A percentile compares a stretch with the other conserved stretches of the same genome.
phyloP scores from a whole-genome alignment of 2,113 vertebrate species.

The Agapornis roseicollis region DNA sequence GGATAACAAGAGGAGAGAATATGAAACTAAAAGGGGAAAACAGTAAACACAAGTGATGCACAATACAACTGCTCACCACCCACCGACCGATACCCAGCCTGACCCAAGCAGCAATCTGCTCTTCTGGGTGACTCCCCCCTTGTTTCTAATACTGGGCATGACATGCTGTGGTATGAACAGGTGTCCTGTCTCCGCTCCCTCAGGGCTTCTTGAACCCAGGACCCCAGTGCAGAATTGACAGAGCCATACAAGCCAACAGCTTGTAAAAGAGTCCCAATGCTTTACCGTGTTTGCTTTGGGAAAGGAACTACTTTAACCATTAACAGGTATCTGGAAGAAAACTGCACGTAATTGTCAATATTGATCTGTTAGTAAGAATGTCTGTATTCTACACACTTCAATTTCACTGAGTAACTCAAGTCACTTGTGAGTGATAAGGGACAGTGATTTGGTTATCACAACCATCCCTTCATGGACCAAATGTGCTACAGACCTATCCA shows the following conservation, averaged over 20 bases:
- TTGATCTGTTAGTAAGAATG: background rate
- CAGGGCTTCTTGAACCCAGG: background rate
- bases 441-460: background rate
- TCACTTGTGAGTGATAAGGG: background rate
- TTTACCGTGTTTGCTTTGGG: background rate
- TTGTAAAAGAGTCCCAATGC: background rate
- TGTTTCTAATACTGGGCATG: background rate
- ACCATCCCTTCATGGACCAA: background rate
- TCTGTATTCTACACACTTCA: background rate
- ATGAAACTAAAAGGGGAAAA: background rate
- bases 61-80: background rate
- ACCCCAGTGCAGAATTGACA: background rate
- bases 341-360: background rate
- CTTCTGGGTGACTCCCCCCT: background rate
- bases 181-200: background rate
- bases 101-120: background rate
- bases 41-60: background rate
- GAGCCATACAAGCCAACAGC: background rate
- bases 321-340: background rate
- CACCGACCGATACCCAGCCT: background rate
- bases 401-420: background rate
- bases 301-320: background rate
- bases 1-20: background rate
- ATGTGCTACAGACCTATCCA: background rate
- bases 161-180: background rate